Base-by-base conservation (phyloP, 2,797 vertebrate genomes). In the Cheirogaleus major region DNA sequence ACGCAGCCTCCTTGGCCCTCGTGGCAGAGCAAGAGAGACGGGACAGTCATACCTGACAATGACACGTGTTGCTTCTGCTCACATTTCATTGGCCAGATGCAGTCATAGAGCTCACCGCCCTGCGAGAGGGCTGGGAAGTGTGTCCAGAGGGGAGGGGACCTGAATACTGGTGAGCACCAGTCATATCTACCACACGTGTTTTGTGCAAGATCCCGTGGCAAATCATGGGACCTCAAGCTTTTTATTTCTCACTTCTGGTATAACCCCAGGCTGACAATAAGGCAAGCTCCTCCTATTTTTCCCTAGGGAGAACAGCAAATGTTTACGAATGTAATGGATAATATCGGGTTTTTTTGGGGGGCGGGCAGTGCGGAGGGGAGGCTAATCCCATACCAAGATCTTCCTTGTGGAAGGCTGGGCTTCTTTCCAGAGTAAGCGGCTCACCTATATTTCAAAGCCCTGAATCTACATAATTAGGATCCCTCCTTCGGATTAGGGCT, bases 361-460 rank as follows among this genome's bases (percentile, higher is more conserved):
- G 6, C n/a, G n/a, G n/a, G n/a, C n/a, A 38, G 38, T 38, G 38
- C 38, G 4, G 38, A 38, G 69, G 18, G 48, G n/a, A 80, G 45
- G 43, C 48, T 52, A 86, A 91, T 96, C 57, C 70, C 81, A 59
- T 27, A 82, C 18, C 57, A 4, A 25, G 67, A 92, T 32, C 27
- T 61, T 93, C 70, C 80, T 80, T 57, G 35, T 86, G 76, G 83
- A 78, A 67, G 41, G n/a, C 73, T 89, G 73, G 83, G 73, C 94
- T 94, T 81, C 65, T 91, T 91, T 91, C 93, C 89, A 95, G 86
- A 72, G 57, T 59, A 83, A 79, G 59, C 78, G 67, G 73, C 35
- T 78, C 86, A 95, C 72, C 80, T 95, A 14, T 55, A 94, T 94
- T 93, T 96, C 73, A 92, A 80, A 70, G n/a, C 25, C 25, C 65